Conservation (phyloP, 2,797 vertebrate genomes). For the Phrynocephalus vlangalii region DNA sequence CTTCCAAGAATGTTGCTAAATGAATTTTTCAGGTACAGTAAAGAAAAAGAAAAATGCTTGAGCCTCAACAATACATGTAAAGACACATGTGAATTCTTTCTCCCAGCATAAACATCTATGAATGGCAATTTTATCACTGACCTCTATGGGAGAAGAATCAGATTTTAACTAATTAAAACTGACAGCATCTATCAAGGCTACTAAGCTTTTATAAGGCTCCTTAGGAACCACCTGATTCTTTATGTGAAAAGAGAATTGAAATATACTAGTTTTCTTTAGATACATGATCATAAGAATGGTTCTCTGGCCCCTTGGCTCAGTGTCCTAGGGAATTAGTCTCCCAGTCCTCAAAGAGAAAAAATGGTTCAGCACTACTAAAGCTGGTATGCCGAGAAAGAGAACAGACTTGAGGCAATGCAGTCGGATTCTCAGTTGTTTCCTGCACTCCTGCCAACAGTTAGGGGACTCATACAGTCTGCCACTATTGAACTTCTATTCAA, state of each 20-base stretch:
- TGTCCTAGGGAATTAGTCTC: background rate
- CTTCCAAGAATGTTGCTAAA: background rate
- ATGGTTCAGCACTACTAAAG: background rate
- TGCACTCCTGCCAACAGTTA: background rate
- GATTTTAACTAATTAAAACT: conserved; percentile 34
- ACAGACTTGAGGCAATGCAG: background rate
- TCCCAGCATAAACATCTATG: conserved; percentile 14
- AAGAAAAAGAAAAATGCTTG: background rate
- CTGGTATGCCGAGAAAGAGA: background rate
- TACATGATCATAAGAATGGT: conserved; percentile 11
- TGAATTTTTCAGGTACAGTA: background rate
- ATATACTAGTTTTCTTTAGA: background rate
- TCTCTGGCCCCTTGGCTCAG: background rate
- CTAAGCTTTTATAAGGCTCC: conserved; percentile 18
- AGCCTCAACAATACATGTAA: background rate
- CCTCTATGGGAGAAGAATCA: conserved; percentile 17
- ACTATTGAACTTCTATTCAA: background rate
- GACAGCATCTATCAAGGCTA: conserved; percentile 10
- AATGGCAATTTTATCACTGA: conserved; percentile 34
- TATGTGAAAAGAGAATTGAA: conserved; percentile 27
- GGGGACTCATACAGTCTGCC: background rate
- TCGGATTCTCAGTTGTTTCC: background rate
- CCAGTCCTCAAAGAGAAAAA: background rate
- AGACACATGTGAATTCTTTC: background rate
- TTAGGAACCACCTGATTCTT: conserved; percentile 23